Base-by-base conservation (phyloP, 2,888 invertebrate genomes). In the Yponomeuta cagnagella region DNA sequence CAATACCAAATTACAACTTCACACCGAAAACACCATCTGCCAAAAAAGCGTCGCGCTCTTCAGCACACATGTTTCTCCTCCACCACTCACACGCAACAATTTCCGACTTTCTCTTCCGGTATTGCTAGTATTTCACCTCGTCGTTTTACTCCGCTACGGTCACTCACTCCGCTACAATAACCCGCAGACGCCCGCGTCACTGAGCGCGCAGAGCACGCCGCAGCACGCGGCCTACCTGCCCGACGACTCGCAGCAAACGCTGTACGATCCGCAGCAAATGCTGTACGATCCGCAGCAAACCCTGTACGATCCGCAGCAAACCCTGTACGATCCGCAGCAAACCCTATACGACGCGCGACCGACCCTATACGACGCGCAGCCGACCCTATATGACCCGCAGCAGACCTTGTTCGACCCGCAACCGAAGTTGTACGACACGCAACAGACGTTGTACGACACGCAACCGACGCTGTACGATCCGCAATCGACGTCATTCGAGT, bases 201-300 rank as follows among this genome's bases (percentile, higher is more conserved):
- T 68, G 63, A 79, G 2, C 70, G 64, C 10, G 79, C 69, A 33
- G 48, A 30, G 69, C 69, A 31, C 69, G 23, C 58, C 52, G 23
- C 48, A 5, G 23, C 23, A 3, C 70, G 70, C 43, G 30, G 68
- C 72, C 30, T 68, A 71, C 63, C 70, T 68, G 72, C 58, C 73
- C 70, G 75, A 73, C 70, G 73, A 71, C 77, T 73, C 72, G 1
- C 75, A 75, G 15, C 63, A 15, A 8, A 15, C 63, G 63, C 63
- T n/a, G n/a, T 63, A 63, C 63, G n/a, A 63, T 4, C 15, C 63
- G 15, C 63, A 63, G 33, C 66, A 66, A 10, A 12, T 3, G 33
- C 0, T 5, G 9, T 43, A 43, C 66, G n/a, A 66, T 10, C 33
- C 31, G 66, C 66, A 66, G 66, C 33, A 10, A 9, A 12, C 15